Base-by-base conservation (phyloP, 2,797 vertebrate species). In the Notolabrus celidotus region DNA sequence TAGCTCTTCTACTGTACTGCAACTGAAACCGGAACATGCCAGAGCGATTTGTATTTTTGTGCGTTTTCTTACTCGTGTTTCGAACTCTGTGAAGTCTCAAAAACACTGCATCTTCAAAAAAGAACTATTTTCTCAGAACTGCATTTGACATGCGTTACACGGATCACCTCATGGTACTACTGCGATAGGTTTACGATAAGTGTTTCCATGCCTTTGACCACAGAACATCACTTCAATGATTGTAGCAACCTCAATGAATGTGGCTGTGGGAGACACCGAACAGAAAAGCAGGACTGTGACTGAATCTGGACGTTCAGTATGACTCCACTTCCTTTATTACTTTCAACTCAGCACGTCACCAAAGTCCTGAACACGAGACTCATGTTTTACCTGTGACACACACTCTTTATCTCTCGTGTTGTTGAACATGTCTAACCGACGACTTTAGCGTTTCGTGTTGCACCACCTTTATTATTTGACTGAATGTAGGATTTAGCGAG, bases 11-110 rank as follows among this genome's bases (percentile, higher is more conserved):
- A 56, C 68, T 29, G 8, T 10, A 50, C 39, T 68, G 67, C 60
- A 47, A 51, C 50, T 33, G 15, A 67, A 41, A 64, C 31, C 36
- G 51, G 56, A 25, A 64, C 22, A 72, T 22, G 38, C 63, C 71
- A 45, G 64, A 77, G 55, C 58, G 23, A 79, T 84, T 86, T 87
- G 76, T 74, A 74, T 85, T 71, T 77, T 57, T 82, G 31, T 77
- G 78, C 49, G 7, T 82, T 83, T 85, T 80, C 61, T 65, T 83
- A 80, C 43, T 64, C 16, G 29, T 50, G 39, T 49, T 23, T 60
- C 53, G 60, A 34, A 61, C 50, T 72, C 33, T 7, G 16, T 47
- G 33, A 17, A n/a, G 23, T 47, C 59, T 60, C 16, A 19, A 17
- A 50, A 66, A 34, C 43, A 56, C 31, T 71, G 42, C 53, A 19